Evolutionary conservation across 2,888 invertebrate genomes (phyloP), one percentile per base, ranked within the genome.

Genomic region (Anoplius nigerrimus): DNA sequence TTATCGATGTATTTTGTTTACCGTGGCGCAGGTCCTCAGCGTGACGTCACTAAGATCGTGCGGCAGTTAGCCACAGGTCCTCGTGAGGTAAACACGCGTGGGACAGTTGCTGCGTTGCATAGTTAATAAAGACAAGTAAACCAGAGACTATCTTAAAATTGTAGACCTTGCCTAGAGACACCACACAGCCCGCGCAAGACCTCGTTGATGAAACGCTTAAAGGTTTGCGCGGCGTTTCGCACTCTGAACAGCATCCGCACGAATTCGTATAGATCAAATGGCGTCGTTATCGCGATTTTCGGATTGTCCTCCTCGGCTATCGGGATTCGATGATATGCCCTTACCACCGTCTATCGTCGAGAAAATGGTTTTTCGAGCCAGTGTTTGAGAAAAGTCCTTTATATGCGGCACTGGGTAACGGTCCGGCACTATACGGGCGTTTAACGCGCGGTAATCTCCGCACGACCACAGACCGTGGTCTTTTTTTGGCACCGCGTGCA

Each of bases 281-380:
- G 20, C 0, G 21, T 20, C 1, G n/a, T 13, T 1, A 20, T 6
- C 1, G 51, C n/a, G 2, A 13, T 21, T 51, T 51, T 21, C 11
- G 8, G 15, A 15, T 3, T 18, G 20, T 18, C 21, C 5, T 2
- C 21, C 6, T 6, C 1, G 5, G 3, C 20, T 1, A 51, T 13
- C 1, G 51, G 51, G 1, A 51, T 20, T 34, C 15, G 51, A 6
- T 51, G 18, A 8, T 51, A 21, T 8, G 20, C 51, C 1, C 21
- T 6, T 1, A 51, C 11, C 56, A 48, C n/a, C 46, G 5, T 54
- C 54, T 24, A 66, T 45, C 0, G 54, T 65, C 0, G 70, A 61
- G 27, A 66, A 71, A 4, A 74, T 61, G 0, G 24, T 64, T 18
- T 43, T 62, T 22, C 66, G 69, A 11, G 42, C 15, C 2, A 71